Evolutionary conservation across 2,888 invertebrate species (phyloP), one percentile per base, ranked within the genome.

Genomic region (Phaedon cochleariae): DNA sequence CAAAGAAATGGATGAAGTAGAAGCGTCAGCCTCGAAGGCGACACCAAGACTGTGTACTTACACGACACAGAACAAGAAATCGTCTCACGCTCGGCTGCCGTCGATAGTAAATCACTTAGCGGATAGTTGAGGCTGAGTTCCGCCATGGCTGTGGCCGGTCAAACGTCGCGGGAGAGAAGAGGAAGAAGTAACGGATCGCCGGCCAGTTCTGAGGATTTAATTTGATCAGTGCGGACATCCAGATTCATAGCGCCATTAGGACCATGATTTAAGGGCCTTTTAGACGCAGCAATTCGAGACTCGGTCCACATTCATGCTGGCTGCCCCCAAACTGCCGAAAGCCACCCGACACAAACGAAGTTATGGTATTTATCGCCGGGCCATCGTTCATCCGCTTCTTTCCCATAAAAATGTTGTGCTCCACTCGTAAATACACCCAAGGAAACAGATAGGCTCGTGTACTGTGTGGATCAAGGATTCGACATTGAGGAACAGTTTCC

Each of bases 161-260:
- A 79, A 79, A 77, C 78, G 73, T 72, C 22, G 58, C 59, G 49
- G 20, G 59, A n/a, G 29, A 54, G 64, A 73, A 74, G 74, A 74
- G 73, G 70, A 67, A 72, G 60, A 48, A 70, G 74, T 78, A 78
- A 77, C 77, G 76, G 77, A 79, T 78, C 76, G 78, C 79, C 76
- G 74, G 74, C 75, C 76, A 81, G 81, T 82, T 81, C 81, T 79
- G 80, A 82, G 81, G 83, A 83, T 84, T 84, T 84, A 84, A 83
- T 84, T 84, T 84, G 84, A 84, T 84, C 84, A 83, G 82, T 81
- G 83, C 79, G 83, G 83, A 83, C 83, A 82, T 83, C 82, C 81
- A 83, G 84, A 84, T 84, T 83, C 84, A 84, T 84, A 83, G 84
- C 82, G 80, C 84, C 84, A 84, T 84, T 84, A 84, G 82, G 77